These are phyloP conservation scores for Paramormyrops hopkinsi DNA, from an alignment of 2,797 vertebrate genomes.

Conservation along the genomic window DNA sequence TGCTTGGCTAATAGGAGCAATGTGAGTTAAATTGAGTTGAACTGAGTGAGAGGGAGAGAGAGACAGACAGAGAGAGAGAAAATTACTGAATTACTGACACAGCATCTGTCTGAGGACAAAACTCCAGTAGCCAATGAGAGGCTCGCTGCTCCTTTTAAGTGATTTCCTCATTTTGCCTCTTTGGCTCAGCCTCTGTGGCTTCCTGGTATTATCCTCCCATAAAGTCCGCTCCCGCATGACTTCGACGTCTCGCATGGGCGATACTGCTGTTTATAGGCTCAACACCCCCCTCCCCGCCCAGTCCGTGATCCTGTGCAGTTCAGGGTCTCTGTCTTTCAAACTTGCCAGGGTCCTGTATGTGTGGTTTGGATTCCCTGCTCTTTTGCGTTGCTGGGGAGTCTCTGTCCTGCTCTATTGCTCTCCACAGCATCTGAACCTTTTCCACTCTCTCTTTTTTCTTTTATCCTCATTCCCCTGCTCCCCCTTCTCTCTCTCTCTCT, in stretches of 20 bases:
- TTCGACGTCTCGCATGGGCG: not conserved
- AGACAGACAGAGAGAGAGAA: not conserved
- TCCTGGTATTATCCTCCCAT: not conserved
- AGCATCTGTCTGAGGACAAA: not conserved
- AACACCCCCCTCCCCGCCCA: not conserved
- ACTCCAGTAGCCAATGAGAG: not conserved
- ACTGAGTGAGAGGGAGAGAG: not conserved
- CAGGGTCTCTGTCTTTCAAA: not conserved
- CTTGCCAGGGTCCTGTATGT: not conserved
- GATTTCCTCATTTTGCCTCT: not conserved
- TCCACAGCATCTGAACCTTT: conserved; percentile 32
- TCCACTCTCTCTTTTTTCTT: conserved; percentile 37
- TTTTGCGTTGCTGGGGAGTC: conserved; percentile 50
- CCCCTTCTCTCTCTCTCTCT: not conserved
- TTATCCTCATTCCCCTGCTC: not conserved
- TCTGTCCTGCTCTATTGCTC: not conserved
- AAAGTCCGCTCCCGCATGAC: not conserved
- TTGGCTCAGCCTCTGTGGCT: not conserved
- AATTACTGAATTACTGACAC: not conserved
- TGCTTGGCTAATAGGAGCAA: not conserved
- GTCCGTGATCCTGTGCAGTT: not conserved
- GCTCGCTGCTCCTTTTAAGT: not conserved
- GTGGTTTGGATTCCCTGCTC: conserved; percentile 37
- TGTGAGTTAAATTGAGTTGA: not conserved
- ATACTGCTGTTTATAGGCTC: not conserved